Evolutionary conservation across 1,140 invertebrate species (phyloP).

Genomic region (Eubasilissa regina): DNA sequence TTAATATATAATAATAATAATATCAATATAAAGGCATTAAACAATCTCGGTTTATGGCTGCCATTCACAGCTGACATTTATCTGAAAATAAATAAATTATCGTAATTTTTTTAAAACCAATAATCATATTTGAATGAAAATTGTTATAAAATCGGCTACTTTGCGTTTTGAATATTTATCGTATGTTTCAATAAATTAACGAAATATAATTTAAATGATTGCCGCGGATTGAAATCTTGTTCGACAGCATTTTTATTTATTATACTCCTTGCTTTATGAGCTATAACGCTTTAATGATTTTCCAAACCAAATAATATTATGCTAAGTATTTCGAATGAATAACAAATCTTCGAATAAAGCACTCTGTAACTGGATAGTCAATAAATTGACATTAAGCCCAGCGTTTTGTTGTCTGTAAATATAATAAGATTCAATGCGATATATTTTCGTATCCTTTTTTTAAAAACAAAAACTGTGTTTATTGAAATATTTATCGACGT

Average conservation of each 20-base stretch:
- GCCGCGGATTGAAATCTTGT: neutral
- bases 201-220: neutral
- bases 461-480: neutral
- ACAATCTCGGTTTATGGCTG: no score
- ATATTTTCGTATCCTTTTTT: no score
- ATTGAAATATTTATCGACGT: neutral
- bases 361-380: neutral
- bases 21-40: no score
- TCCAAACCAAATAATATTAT: conserved; percentile 1
- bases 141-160: no score
- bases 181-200: neutral
- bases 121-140: no score
- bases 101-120: neutral
- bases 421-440: no score
- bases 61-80: no score
- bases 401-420: neutral
- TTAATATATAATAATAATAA: neutral
- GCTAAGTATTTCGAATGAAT: conserved; percentile 13
- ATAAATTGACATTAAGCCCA: conserved; percentile 1
- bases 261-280: neutral
- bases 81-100: neutral
- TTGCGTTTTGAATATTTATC: no score
- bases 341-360: conserved; percentile 1
- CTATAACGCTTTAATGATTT: conserved; percentile 16
- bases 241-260: conserved; percentile 12